phyloP scores from a whole-genome alignment of 2,113 vertebrate genomes.

The Anarrhichthys ocellatus region DNA sequence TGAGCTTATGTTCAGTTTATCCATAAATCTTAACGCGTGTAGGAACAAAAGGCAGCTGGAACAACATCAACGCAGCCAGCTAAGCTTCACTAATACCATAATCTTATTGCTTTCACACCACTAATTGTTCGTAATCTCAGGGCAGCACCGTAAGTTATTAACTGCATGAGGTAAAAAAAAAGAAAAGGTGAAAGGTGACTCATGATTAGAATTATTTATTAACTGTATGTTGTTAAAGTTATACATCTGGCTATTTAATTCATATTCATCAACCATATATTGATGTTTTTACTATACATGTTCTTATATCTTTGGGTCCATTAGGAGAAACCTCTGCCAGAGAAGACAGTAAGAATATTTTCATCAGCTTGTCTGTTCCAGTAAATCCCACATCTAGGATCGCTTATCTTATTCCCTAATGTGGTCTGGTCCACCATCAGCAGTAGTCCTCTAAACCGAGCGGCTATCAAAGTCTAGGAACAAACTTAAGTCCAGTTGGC shows the following conservation, averaged over 20 bases:
- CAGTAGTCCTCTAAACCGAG: neutral
- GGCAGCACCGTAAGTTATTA: conserved; percentile 1
- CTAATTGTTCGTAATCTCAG: conserved; percentile 16
- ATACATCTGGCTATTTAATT: conserved; percentile 20
- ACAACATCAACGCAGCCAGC: conserved; percentile 6
- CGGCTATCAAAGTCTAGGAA: conserved; percentile 9
- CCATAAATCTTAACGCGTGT: neutral
- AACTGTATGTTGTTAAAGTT: neutral
- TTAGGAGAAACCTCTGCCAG: conserved; percentile 2
- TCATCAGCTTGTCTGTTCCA: conserved; percentile 32
- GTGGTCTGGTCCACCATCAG: conserved; percentile 28
- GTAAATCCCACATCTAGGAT: conserved; percentile 24
- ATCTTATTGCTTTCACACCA: conserved; percentile 34
- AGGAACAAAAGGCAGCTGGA: conserved; percentile 29
- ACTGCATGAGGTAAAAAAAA: neutral
- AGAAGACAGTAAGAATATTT: conserved; percentile 25
- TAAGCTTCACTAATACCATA: conserved; percentile 24
- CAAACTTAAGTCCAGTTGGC: conserved; percentile 76
- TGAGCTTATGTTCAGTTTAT: conserved; percentile 5
- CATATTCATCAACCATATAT: neutral
- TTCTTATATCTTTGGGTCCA: neutral
- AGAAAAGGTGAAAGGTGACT: neutral
- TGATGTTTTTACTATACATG: conserved; percentile 4
- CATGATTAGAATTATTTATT: neutral
- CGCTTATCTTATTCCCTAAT: conserved; percentile 7